Percentiles rank a stretch among this genome's conserved stretches.
Evolutionary conservation across 2,113 vertebrate genomes (phyloP).

Genomic region (Austrofundulus limnaeus): DNA sequence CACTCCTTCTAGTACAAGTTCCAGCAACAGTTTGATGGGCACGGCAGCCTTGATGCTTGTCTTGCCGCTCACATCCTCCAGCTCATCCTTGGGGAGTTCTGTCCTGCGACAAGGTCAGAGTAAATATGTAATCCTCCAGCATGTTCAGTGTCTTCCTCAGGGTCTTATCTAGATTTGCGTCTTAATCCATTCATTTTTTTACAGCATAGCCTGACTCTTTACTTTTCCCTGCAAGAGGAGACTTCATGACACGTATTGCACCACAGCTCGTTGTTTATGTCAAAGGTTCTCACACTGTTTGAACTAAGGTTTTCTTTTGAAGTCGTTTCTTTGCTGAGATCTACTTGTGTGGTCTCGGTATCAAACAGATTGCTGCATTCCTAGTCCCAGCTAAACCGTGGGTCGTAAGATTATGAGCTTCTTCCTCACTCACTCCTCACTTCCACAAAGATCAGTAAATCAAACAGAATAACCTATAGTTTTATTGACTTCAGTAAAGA

Average conservation of each 20-base stretch:
- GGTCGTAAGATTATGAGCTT: too few relatives aligned
- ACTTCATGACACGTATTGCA: not conserved
- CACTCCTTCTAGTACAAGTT: too few relatives aligned
- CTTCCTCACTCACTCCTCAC: too few relatives aligned
- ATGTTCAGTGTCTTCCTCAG: constrained; percentile 5
- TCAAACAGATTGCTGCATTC: too few relatives aligned
- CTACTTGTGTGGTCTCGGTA: too few relatives aligned
- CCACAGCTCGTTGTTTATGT: not conserved
- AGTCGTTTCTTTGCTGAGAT: too few relatives aligned
- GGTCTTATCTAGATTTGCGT: constrained; percentile 4
- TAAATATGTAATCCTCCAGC: constrained; percentile 20
- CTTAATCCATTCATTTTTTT: constrained; percentile 19
- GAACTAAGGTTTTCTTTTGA: too few relatives aligned
- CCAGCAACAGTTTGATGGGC: constrained; percentile 1
- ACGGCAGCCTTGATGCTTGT: constrained; percentile 11
- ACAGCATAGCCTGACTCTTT: constrained; percentile 24
- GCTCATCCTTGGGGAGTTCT: not conserved
- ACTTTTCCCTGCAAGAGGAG: constrained; percentile 11
- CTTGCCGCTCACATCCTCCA: constrained; percentile 9
- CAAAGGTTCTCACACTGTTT: too few relatives aligned
- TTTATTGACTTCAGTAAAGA: too few relatives aligned
- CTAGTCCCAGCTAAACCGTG: too few relatives aligned
- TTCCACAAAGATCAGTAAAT: too few relatives aligned
- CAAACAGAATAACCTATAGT: too few relatives aligned
- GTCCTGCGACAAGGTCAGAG: constrained; percentile 7